Conservation (phyloP, 1,140 invertebrate genomes). For the Mizuhopecten yessoensis region DNA sequence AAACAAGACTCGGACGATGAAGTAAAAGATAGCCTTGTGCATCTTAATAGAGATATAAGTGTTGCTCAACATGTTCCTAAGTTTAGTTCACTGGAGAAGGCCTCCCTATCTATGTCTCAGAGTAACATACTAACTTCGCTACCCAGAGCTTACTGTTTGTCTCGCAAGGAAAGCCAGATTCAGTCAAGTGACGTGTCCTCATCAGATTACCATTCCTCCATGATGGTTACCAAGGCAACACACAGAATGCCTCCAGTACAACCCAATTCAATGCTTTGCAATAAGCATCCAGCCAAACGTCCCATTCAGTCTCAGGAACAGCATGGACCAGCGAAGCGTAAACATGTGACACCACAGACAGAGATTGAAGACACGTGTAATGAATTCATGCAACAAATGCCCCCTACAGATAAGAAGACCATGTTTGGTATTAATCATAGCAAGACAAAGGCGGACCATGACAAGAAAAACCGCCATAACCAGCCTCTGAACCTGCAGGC, state of each 20-base stretch:
- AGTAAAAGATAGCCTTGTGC: slow-evolving; percentile 49
- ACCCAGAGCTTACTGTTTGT: not conserved
- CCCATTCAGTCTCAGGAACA: slow-evolving; percentile 42
- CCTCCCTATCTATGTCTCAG: not conserved
- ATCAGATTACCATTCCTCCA: not conserved
- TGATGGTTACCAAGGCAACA: not conserved
- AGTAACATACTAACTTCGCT: not conserved
- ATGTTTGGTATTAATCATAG: not conserved
- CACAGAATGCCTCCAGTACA: slow-evolving; percentile 24
- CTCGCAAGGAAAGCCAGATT: slow-evolving; percentile 51
- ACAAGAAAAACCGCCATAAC: slow-evolving; percentile 73
- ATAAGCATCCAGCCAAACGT: not conserved
- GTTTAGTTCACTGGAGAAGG: slow-evolving; percentile 35
- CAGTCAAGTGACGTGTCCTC: slow-evolving; percentile 58
- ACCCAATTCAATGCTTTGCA: slow-evolving; percentile 42
- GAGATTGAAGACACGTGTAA: not conserved
- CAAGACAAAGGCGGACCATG: not conserved
- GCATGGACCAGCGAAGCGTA: slow-evolving; percentile 13
- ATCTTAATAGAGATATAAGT: not conserved
- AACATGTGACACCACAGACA: not conserved
- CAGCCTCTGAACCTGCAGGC: slow-evolving; percentile 77
- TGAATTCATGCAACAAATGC: not conserved
- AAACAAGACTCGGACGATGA: slow-evolving; percentile 57
- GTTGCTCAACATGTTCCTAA: not conserved
- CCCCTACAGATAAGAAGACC: not conserved